phyloP scores from a whole-genome alignment of 2,113 vertebrate genomes.

The Lethenteron reissneri region DNA sequence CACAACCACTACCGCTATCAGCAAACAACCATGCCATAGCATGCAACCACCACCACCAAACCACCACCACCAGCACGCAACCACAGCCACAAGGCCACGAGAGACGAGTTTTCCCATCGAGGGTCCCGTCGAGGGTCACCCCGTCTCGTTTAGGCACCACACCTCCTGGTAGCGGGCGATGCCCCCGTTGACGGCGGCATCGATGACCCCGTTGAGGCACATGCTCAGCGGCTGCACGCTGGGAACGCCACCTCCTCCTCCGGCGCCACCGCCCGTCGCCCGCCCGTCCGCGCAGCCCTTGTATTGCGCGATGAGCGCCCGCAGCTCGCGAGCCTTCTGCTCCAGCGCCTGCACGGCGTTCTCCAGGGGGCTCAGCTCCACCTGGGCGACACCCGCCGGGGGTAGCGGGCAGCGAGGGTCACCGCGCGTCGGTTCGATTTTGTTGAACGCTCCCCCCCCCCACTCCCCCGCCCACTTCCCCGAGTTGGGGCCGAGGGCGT shows the following conservation, averaged over 20 bases:
- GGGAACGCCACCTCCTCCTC: conserved; percentile 27
- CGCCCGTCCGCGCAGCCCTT: conserved; percentile 59
- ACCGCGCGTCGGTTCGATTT: too few species aligned
- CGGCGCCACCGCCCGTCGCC: conserved; percentile 34
- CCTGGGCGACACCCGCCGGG: conserved; percentile 22
- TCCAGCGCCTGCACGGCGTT: conserved; percentile 93
- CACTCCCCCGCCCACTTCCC: too few species aligned
- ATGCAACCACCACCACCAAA: background rate
- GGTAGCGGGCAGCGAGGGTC: too few species aligned
- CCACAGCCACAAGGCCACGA: too few species aligned
- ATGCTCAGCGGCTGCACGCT: conserved; percentile 95
- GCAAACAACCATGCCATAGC: background rate
- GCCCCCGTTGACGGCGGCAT: conserved; percentile 89
- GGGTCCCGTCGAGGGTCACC: too few species aligned
- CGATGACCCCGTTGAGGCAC: conserved; percentile 95
- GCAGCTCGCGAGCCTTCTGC: conserved; percentile 84
- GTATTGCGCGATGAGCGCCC: conserved; percentile 75
- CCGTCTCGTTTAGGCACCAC: conserved; percentile 9
- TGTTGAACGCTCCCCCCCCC: too few species aligned
- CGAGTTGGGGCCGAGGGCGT: too few species aligned
- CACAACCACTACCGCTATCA: background rate
- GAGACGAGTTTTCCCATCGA: too few species aligned
- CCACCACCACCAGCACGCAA: background rate
- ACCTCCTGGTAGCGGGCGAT: conserved; percentile 94
- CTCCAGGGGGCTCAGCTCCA: conserved; percentile 94